Evolutionary conservation across 2,113 vertebrate species (phyloP).

Genomic region (Paradisaea rubra): DNA sequence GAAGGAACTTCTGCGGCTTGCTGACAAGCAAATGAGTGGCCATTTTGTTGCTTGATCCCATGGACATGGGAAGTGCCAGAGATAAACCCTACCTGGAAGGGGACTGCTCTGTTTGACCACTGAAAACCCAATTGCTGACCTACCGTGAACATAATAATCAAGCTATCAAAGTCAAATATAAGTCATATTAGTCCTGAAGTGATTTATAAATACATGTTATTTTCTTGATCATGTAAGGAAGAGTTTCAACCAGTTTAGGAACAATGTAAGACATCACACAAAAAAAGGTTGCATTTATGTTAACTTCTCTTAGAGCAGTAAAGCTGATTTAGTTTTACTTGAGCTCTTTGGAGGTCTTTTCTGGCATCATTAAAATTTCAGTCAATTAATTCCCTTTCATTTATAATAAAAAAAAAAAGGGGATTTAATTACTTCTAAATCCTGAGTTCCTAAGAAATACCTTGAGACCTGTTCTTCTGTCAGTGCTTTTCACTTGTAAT

Average conservation of each 20-base stretch:
- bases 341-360: background rate
- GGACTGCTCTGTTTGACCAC: background rate
- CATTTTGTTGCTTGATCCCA: background rate
- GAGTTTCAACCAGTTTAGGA: background rate
- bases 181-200: background rate
- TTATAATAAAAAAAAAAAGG: background rate
- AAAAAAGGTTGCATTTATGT: accelerated
- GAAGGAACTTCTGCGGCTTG: background rate
- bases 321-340: background rate
- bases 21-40: background rate
- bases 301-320: background rate
- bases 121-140: background rate
- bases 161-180: background rate
- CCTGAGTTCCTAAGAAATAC: background rate
- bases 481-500: background rate
- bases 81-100: accelerated
- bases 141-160: background rate
- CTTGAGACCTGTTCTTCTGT: background rate
- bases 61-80: background rate
- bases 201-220: background rate
- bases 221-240: background rate
- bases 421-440: background rate
- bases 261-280: accelerated
- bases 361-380: background rate
- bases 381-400: background rate